Base-by-base conservation (phyloP, 2,888 invertebrate genomes). In the Eupithecia tripunctaria region DNA sequence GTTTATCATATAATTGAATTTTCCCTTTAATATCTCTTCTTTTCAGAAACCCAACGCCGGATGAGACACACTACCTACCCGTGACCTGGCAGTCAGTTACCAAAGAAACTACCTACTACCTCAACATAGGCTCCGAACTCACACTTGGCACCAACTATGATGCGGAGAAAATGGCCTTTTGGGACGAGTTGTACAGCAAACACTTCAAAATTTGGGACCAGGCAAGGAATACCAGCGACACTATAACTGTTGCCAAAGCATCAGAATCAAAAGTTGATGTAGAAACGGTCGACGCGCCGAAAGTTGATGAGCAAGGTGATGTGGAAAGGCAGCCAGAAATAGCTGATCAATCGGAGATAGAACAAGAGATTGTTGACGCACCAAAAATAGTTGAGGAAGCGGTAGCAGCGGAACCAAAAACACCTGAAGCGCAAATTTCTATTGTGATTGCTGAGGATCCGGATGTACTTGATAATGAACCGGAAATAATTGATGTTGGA, bases 21-120 rank as follows among this genome's bases (percentile, higher is more conserved):
- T 25, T 25, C 25, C 12, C 21, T n/a, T 25, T 12, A 51, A 18
- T 4, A n/a, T 32, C 29, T 18, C 36, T 29, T 66, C 68, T 47
- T 87, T 86, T 5, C 89, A 93, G 93, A 7, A 94, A 94, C 80
- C 94, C 94, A 1, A 94, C 94, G 0, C 93, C 94, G 0, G 93
- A 93, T 1, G 89, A 91, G 32, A 93, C 90, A 82, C 88, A 91
- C 76, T 89, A 88, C 82, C 78, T 94, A 5, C 89, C 89, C 0
- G 88, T 93, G 0, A 89, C 89, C 18, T 94, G 94, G 94, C 81
- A 85, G 14, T 93, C 94, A 0, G 91, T 91, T 10, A 89, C 89
- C 18, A 90, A 89, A 75, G 92, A 94, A 78, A 90, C 88, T 67
- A 73, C 88, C 0, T 88, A 91, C 78, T 94, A 88, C 76, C 79